phyloP scores from a whole-genome alignment of 2,888 invertebrate species.

The Graphium colonna region DNA sequence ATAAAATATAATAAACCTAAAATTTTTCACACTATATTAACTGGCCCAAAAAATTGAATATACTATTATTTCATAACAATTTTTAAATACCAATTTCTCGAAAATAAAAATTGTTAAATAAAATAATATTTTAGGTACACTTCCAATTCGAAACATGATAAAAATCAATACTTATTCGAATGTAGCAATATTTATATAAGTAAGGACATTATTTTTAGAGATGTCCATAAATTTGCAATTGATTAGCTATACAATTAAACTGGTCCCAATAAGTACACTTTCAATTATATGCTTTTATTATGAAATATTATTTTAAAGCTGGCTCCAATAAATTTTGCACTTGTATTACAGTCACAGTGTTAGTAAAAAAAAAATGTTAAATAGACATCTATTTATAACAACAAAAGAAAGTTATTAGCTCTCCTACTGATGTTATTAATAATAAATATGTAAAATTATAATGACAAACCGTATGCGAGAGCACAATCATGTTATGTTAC shows the following conservation, averaged over 20 bases:
- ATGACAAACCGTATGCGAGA: not conserved
- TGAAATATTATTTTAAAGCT: not conserved
- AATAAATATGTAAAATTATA: not conserved
- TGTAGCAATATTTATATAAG: no score
- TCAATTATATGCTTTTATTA: not conserved
- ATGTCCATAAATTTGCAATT: no score
- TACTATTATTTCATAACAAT: no score
- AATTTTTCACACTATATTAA: not conserved
- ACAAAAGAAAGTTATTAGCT: slow-evolving; percentile 32
- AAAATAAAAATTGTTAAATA: slow-evolving; percentile 16
- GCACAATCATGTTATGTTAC: slow-evolving; percentile 1
- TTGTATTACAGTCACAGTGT: not conserved
- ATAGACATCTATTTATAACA: slow-evolving; percentile 35
- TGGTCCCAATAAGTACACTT: no score
- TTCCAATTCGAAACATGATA: not conserved
- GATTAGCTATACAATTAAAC: no score
- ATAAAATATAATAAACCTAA: no score
- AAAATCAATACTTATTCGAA: no score
- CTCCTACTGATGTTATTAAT: not conserved
- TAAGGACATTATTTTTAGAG: no score
- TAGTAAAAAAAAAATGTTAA: slow-evolving; percentile 9
- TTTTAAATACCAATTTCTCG: slow-evolving; percentile 10
- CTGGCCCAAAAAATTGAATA: not conserved
- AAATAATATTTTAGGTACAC: slow-evolving; percentile 15
- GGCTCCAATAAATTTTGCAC: not conserved